These are phyloP conservation scores for Penelope pileata DNA, from an alignment of 2,113 vertebrate species.

Conservation along the genomic window DNA sequence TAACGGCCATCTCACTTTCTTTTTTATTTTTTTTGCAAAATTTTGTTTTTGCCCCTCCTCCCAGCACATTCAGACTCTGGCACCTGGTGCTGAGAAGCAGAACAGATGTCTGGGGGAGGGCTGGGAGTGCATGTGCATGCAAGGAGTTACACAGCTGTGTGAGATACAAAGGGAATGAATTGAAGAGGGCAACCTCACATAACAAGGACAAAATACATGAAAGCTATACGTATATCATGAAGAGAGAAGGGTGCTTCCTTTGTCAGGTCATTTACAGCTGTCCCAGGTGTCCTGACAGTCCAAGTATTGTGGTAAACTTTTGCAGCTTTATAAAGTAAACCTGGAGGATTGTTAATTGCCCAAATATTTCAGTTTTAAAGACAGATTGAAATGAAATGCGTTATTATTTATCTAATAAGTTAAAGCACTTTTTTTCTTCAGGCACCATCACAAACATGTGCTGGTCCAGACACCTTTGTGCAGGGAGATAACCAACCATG, in stretches of 20 bases:
- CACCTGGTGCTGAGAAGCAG: slow-evolving; percentile 4
- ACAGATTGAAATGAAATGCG: not conserved
- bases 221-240: not conserved
- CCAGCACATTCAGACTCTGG: not conserved
- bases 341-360: not conserved
- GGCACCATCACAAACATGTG: not conserved
- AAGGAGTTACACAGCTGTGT: slow-evolving; percentile 30
- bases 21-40: not conserved
- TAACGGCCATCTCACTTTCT: not conserved
- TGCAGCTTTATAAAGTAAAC: not conserved
- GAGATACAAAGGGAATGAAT: slow-evolving; percentile 26
- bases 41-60: not conserved
- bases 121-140: not conserved
- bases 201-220: not conserved
- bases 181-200: not conserved
- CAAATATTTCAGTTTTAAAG: not conserved
- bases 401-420: not conserved
- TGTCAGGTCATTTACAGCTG: not conserved
- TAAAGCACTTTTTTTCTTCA: not conserved
- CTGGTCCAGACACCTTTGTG: not conserved
- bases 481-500: not conserved
- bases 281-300: not conserved
- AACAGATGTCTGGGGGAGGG: slow-evolving; percentile 32
- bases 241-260: not conserved
- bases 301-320: not conserved